These are phyloP conservation scores for Hypocryptadius cinnamomeus DNA, from an alignment of 2,113 vertebrate genomes.

Conservation along the genomic window DNA sequence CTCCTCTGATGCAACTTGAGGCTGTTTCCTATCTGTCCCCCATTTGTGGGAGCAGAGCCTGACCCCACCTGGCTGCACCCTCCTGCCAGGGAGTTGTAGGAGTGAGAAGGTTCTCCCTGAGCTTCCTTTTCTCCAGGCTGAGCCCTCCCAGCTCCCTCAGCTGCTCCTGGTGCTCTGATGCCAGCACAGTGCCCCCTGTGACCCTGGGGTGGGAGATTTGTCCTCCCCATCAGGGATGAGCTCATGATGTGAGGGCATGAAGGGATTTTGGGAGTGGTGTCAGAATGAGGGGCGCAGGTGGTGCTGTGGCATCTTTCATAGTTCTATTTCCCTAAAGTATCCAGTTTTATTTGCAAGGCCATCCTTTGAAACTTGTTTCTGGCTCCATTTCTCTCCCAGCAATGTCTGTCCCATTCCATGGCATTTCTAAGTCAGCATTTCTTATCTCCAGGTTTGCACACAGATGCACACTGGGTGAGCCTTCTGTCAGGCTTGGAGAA, in stretches of 20 bases:
- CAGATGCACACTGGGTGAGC: background rate
- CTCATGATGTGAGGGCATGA: accelerated
- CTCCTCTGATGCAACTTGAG: background rate
- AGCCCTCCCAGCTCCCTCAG: background rate
- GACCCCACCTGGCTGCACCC: background rate
- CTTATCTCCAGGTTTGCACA: background rate
- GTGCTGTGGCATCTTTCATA: background rate
- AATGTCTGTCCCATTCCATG: background rate
- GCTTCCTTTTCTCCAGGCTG: background rate
- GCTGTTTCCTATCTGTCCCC: background rate
- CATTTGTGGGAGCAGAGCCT: accelerated
- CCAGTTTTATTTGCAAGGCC: background rate
- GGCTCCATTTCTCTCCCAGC: background rate
- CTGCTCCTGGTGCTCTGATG: background rate
- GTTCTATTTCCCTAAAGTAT: background rate
- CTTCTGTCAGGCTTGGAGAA: background rate
- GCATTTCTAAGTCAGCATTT: background rate
- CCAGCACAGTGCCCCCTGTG: background rate
- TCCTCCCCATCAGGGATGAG: background rate
- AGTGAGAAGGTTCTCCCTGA: background rate
- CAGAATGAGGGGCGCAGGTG: accelerated
- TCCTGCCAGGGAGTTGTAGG: background rate
- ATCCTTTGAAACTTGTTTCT: background rate
- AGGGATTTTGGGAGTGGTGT: background rate
- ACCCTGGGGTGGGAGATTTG: accelerated